phyloP scores from a whole-genome alignment of 2,797 vertebrate genomes.

The Parauchenoglanis punctatus region DNA sequence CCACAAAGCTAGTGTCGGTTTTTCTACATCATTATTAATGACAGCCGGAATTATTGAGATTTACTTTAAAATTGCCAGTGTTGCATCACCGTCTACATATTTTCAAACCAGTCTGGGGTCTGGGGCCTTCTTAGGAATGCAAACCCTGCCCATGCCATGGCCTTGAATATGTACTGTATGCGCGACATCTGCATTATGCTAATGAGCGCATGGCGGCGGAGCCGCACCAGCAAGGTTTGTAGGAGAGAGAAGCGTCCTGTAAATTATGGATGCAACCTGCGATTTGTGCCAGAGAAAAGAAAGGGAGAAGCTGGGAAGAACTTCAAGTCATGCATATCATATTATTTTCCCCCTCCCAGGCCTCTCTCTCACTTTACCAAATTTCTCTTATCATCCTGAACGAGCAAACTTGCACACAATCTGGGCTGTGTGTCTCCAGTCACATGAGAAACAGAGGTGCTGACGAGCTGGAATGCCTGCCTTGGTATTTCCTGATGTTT shows the following conservation, averaged over 20 bases:
- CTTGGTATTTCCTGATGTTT: constrained; percentile 77
- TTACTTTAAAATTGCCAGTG: constrained; percentile 7
- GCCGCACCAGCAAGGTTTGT: constrained; percentile 74
- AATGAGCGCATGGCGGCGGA: constrained; percentile 66
- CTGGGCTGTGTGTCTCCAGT: constrained; percentile 70
- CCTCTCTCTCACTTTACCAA: constrained; percentile 65
- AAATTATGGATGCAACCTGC: constrained; percentile 81
- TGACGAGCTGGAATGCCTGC: constrained; percentile 74
- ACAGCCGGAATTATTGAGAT: constrained; percentile 51
- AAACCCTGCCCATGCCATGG: background rate
- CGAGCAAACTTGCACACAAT: constrained; percentile 74
- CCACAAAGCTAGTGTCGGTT: constrained; percentile 46
- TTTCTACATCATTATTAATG: constrained; percentile 53
- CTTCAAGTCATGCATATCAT: constrained; percentile 82
- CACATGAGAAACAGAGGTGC: constrained; percentile 66
- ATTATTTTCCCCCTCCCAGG: constrained; percentile 63
- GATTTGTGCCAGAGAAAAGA: constrained; percentile 78
- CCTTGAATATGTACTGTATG: constrained; percentile 7
- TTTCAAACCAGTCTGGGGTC: background rate
- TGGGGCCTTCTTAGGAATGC: constrained; percentile 5
- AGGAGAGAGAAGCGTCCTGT: constrained; percentile 67
- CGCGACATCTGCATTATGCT: constrained; percentile 79
- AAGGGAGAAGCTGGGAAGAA: constrained; percentile 60
- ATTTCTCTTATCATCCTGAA: constrained; percentile 76
- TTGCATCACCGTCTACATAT: constrained; percentile 25